A percentile compares a stretch with the other conserved stretches of the same genome.
phyloP scores from a whole-genome alignment of 2,113 vertebrate species.

The Crocuta crocuta region DNA sequence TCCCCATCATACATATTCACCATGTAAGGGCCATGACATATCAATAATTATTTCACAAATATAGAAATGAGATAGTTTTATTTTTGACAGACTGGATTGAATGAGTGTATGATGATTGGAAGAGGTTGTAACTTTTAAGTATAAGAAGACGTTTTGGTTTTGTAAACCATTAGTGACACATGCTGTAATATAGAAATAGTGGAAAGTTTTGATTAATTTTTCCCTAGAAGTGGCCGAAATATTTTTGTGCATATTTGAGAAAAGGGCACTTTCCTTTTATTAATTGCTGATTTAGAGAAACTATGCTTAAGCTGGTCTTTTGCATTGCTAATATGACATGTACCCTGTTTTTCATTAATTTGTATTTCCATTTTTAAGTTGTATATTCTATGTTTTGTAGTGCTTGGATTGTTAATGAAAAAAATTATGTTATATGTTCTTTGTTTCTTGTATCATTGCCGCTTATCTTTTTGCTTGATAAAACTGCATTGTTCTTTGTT shows the following conservation, averaged over 20 bases:
- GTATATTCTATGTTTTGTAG: constrained; percentile 85
- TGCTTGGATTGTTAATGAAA: constrained; percentile 82
- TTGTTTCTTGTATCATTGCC: constrained; percentile 79
- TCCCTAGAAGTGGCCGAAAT: constrained; percentile 83
- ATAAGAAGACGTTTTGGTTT: constrained; percentile 84
- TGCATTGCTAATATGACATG: constrained; percentile 89
- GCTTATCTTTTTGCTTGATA: constrained; percentile 71
- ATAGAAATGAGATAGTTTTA: constrained; percentile 83
- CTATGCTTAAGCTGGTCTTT: constrained; percentile 97
- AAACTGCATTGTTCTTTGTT: constrained; percentile 59
- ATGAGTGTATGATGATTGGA: constrained; percentile 80
- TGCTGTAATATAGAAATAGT: constrained; percentile 86
- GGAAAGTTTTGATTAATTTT: constrained; percentile 81
- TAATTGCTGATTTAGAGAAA: constrained; percentile 85
- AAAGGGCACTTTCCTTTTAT: constrained; percentile 87
- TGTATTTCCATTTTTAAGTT: constrained; percentile 83
- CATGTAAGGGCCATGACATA: constrained; percentile 82
- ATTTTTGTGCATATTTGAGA: constrained; percentile 86
- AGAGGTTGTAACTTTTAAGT: constrained; percentile 85
- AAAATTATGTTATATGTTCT: constrained; percentile 75
- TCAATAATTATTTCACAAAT: constrained; percentile 82
- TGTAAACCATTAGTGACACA: constrained; percentile 85
- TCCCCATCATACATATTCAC: constrained; percentile 59
- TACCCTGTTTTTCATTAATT: constrained; percentile 84
- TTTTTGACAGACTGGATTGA: constrained; percentile 88